phyloP scores from a whole-genome alignment of 2,888 invertebrate genomes.

The Pediacus dermestoides region DNA sequence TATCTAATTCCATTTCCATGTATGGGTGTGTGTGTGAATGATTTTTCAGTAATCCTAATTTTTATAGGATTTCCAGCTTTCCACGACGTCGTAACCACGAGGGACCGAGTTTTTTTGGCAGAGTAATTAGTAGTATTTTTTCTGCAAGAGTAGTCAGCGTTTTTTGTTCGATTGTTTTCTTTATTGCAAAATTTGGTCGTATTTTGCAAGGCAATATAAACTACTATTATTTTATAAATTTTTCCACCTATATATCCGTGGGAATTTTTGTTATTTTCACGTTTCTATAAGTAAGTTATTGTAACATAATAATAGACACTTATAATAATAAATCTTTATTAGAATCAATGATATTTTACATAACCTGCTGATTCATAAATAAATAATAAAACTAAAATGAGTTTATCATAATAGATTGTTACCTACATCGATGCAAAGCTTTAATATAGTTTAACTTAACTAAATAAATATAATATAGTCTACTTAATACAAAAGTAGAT shows the following conservation, averaged over 20 bases:
- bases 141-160: no score
- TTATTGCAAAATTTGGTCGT: no score
- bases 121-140: no score
- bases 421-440: constrained; percentile 4
- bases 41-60: constrained; percentile 27
- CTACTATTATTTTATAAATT: no score
- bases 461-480: no score
- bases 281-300: constrained; percentile 10
- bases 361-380: neutral
- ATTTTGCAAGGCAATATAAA: no score
- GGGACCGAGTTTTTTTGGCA: no score
- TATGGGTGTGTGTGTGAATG: constrained; percentile 11
- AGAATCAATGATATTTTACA: constrained; percentile 1
- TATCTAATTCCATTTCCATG: constrained; percentile 7
- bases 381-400: constrained; percentile 1
- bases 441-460: no score
- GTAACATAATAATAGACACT: constrained; percentile 8
- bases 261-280: no score
- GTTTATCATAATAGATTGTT: neutral
- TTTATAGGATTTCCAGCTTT: constrained; percentile 27
- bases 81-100: constrained; percentile 3
- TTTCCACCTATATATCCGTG: no score
- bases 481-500: no score
- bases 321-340: constrained; percentile 18
- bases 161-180: no score